Conservation (phyloP, 2,888 invertebrate genomes). For the Pseudococcus longispinus region DNA sequence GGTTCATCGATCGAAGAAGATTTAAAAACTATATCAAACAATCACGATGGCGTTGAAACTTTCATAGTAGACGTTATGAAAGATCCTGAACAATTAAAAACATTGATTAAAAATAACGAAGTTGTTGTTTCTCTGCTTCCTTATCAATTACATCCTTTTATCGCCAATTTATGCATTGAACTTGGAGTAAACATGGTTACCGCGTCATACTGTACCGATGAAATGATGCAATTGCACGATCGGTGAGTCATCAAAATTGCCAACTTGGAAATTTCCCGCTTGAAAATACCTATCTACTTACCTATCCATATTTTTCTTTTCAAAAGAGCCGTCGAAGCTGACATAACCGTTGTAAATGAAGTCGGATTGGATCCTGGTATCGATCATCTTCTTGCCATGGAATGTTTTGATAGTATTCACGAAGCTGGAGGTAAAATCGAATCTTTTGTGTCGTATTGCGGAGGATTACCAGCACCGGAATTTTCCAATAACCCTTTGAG, state of each 20-base stretch:
- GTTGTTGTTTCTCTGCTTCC: constrained; percentile 89
- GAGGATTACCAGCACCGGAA: constrained; percentile 96
- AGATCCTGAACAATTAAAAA: constrained; percentile 72
- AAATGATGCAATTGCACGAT: constrained; percentile 79
- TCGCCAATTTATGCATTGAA: constrained; percentile 87
- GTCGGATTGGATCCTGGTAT: constrained; percentile 99
- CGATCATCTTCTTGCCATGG: constrained; percentile 94
- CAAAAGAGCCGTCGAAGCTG: constrained; percentile 81
- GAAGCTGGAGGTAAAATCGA: constrained; percentile 88
- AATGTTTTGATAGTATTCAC: constrained; percentile 93
- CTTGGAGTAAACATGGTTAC: constrained; percentile 92
- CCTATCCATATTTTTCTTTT: background rate
- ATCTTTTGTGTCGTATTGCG: constrained; percentile 96
- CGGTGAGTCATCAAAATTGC: constrained; percentile 66
- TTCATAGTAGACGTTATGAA: constrained; percentile 80
- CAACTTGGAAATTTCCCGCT: background rate
- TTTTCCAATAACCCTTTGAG: constrained; percentile 87
- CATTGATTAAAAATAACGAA: constrained; percentile 76
- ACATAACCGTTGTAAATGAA: constrained; percentile 93
- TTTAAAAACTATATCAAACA: constrained; percentile 68
- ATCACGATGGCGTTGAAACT: constrained; percentile 79
- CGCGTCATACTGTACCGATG: constrained; percentile 90
- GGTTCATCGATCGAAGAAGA: constrained; percentile 87
- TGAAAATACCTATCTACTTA: background rate
- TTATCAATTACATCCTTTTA: constrained; percentile 83